Evolutionary conservation across 1,140 invertebrate genomes (phyloP).

Genomic region (Ceratosolen fusciceps): DNA sequence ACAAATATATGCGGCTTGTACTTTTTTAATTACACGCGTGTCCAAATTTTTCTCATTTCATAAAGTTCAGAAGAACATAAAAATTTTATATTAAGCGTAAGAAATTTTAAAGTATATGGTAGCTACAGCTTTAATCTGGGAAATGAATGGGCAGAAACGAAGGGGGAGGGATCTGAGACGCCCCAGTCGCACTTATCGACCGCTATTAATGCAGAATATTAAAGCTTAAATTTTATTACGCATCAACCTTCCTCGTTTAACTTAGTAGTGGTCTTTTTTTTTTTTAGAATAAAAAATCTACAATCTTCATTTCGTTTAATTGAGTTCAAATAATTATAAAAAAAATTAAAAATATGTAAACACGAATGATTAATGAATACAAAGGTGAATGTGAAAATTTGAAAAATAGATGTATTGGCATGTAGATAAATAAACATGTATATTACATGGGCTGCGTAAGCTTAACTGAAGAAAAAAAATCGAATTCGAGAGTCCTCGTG

Average conservation of each 20-base stretch:
- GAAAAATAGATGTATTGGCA: background rate
- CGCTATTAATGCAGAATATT: conserved; percentile 51
- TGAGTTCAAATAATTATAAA: conserved; percentile 28
- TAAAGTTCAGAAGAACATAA: conserved; percentile 42
- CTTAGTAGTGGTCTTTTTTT: background rate
- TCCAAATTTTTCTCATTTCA: conserved; percentile 43
- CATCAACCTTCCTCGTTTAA: conserved; percentile 39
- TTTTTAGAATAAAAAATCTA: conserved; percentile 10
- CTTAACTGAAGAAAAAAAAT: conserved; percentile 42
- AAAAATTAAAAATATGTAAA: background rate
- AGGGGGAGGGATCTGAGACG: conserved; percentile 28
- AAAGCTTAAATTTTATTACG: conserved; percentile 50
- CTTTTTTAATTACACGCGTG: conserved; percentile 24
- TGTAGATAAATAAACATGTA: background rate
- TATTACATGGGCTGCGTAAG: conserved; percentile 14
- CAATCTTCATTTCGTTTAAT: background rate
- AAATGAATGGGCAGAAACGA: conserved; percentile 35
- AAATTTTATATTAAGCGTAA: conserved; percentile 45
- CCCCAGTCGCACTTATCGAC: conserved; percentile 50
- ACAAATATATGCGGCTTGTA: background rate
- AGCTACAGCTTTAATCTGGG: conserved; percentile 46
- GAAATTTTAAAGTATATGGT: conserved; percentile 47
- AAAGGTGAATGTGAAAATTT: too few relatives aligned
- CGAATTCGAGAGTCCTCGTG: conserved; percentile 21
- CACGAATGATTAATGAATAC: too few relatives aligned